Percentiles rank a stretch among this genome's conserved stretches.
These are phyloP conservation scores for Corvus hawaiiensis DNA, from an alignment of 2,113 vertebrate species.

Conservation along the genomic window DNA sequence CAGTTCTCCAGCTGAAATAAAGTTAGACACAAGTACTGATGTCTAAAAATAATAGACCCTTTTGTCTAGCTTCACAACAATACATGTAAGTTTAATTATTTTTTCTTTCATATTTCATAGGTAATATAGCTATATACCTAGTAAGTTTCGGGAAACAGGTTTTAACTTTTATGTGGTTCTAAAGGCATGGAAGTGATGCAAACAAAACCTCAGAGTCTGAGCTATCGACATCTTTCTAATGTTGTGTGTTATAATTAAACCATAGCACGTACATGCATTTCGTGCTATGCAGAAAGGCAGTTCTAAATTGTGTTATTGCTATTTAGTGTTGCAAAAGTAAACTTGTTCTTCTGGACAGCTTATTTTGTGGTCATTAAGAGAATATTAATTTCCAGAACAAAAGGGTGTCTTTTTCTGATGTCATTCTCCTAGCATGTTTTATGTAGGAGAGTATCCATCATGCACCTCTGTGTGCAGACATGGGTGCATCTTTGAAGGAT, in stretches of 20 bases:
- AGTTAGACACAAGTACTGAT: not conserved
- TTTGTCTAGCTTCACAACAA: not conserved
- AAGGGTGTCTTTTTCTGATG: not conserved
- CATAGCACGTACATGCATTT: not conserved
- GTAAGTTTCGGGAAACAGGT: not conserved
- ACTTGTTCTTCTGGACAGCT: not conserved
- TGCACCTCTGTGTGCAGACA: not conserved
- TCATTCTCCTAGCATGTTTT: not conserved
- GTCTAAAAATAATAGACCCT: not conserved
- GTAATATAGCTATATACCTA: not conserved
- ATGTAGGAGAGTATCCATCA: rapidly evolving
- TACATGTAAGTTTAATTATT: not conserved
- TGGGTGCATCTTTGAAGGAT: not conserved
- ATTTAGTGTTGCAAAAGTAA: not conserved
- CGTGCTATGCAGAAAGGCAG: not conserved
- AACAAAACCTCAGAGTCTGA: not conserved
- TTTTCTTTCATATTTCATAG: not conserved
- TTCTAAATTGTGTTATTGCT: not conserved
- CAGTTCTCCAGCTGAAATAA: not conserved
- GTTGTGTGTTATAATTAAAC: not conserved
- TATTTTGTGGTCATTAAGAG: not conserved
- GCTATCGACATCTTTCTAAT: not conserved
- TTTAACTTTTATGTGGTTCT: not conserved
- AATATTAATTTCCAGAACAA: not conserved
- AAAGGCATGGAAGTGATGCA: not conserved